phyloP scores from a whole-genome alignment of 2,888 invertebrate species.

The Oscheius sp. region DNA sequence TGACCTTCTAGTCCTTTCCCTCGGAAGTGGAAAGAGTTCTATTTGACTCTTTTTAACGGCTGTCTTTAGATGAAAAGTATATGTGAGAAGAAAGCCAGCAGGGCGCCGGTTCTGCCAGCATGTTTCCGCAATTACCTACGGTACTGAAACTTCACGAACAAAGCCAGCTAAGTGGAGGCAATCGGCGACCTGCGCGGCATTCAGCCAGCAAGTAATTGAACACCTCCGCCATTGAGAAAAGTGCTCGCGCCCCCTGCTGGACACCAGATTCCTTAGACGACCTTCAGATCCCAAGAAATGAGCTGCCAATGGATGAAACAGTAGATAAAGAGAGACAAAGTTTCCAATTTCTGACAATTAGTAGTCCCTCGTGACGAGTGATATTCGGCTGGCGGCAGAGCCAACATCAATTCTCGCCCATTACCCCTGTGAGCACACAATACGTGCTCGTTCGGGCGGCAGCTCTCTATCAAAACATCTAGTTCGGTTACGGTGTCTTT shows the following conservation, averaged over 20 bases:
- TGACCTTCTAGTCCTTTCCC: neutral
- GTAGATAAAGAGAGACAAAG: neutral
- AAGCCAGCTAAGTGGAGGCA: conserved; percentile 29
- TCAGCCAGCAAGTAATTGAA: conserved; percentile 24
- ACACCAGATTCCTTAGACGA: conserved; percentile 18
- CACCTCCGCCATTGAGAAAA: conserved; percentile 29
- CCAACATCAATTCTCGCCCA: conserved; percentile 34
- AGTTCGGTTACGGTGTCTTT: conserved; percentile 24
- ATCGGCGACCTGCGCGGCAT: conserved; percentile 29
- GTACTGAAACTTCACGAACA: conserved; percentile 29
- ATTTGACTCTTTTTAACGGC: neutral
- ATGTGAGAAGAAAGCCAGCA: conserved; percentile 17
- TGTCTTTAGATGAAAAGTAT: conserved; percentile 22
- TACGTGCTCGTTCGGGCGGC: conserved; percentile 29
- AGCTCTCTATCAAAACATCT: conserved; percentile 28
- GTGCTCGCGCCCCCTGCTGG: conserved; percentile 26
- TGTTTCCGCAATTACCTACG: conserved; percentile 31
- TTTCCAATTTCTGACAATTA: conserved; percentile 21
- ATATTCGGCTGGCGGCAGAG: conserved; percentile 27
- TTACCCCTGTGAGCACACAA: conserved; percentile 32
- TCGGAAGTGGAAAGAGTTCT: neutral
- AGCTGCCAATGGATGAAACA: conserved; percentile 6
- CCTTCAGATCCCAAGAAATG: conserved; percentile 10
- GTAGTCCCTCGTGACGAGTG: conserved; percentile 28
- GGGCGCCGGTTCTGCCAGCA: conserved; percentile 28